Conservation (phyloP, 2,888 invertebrate species). For the Argyresthia goedartella region DNA sequence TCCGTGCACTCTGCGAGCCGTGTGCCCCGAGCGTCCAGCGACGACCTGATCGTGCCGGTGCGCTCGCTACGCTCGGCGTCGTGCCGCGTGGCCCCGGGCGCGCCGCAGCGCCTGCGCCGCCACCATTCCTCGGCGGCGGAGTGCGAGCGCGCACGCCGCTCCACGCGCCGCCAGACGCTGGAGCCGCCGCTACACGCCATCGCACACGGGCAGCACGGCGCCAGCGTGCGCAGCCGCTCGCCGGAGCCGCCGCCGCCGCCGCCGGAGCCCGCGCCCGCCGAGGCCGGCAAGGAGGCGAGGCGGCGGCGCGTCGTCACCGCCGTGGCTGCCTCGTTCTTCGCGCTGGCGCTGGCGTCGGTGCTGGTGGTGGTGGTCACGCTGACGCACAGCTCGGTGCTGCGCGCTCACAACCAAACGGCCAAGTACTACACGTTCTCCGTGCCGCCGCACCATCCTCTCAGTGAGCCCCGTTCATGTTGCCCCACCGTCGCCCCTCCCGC, state of each 20-base stretch:
- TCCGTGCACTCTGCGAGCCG: slow-evolving; percentile 62
- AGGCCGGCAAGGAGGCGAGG: slow-evolving; percentile 75
- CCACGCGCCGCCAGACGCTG: slow-evolving; percentile 54
- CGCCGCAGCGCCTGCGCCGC: slow-evolving; percentile 58
- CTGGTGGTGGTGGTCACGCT: slow-evolving; percentile 84
- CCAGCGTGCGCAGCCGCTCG: slow-evolving; percentile 54
- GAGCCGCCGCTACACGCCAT: slow-evolving; percentile 56
- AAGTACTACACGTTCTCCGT: slow-evolving; percentile 76
- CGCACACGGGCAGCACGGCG: slow-evolving; percentile 58
- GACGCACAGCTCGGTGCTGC: slow-evolving; percentile 77
- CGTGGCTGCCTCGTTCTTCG: slow-evolving; percentile 79
- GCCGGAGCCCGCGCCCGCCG: slow-evolving; percentile 59
- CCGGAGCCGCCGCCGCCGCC: slow-evolving; percentile 53
- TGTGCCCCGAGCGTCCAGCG: slow-evolving; percentile 60
- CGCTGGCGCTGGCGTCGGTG: slow-evolving; percentile 79
- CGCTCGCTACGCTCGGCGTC: slow-evolving; percentile 61
- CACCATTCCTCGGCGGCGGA: slow-evolving; percentile 64
- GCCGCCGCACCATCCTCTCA: slow-evolving; percentile 72
- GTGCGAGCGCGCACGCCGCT: slow-evolving; percentile 59
- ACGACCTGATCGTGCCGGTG: slow-evolving; percentile 61
- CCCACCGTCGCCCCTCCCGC: slow-evolving; percentile 70
- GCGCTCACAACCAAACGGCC: slow-evolving; percentile 72
- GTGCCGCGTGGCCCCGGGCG: slow-evolving; percentile 55
- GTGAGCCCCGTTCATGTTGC: slow-evolving; percentile 72
- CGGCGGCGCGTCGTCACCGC: slow-evolving; percentile 79